These are phyloP conservation scores for Anhinga anhinga DNA, from an alignment of 2,113 vertebrate genomes.

Conservation along the genomic window DNA sequence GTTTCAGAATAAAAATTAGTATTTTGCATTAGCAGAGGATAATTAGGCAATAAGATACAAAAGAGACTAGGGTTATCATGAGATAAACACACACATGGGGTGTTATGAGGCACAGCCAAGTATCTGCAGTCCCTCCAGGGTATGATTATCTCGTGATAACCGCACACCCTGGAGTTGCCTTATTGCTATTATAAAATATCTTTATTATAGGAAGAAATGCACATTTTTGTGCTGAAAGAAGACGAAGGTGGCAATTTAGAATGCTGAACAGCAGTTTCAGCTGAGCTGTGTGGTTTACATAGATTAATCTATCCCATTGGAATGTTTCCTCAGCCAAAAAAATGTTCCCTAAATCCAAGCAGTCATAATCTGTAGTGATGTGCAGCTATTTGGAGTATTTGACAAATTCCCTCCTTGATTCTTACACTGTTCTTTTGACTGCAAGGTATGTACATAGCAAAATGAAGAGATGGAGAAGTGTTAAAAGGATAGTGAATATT, in stretches of 20 bases:
- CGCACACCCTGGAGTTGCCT: slow-evolving; percentile 81
- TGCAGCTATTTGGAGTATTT: slow-evolving; percentile 75
- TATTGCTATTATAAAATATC: slow-evolving; percentile 87
- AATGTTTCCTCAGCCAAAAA: slow-evolving; percentile 77
- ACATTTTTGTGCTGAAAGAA: slow-evolving; percentile 81
- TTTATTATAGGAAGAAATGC: slow-evolving; percentile 83
- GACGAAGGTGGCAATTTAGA: slow-evolving; percentile 78
- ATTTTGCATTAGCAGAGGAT: slow-evolving; percentile 81
- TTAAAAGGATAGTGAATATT: background rate
- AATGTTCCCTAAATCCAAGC: slow-evolving; percentile 76
- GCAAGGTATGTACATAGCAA: background rate
- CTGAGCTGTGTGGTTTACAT: slow-evolving; percentile 79
- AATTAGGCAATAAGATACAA: slow-evolving; percentile 85
- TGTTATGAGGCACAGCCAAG: slow-evolving; percentile 80
- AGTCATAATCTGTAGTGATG: slow-evolving; percentile 77
- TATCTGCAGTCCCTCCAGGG: slow-evolving; percentile 80
- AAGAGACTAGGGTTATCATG: slow-evolving; percentile 79
- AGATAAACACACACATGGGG: slow-evolving; percentile 83
- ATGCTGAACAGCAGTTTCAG: slow-evolving; percentile 76
- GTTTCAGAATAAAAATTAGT: slow-evolving; percentile 83
- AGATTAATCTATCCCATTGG: slow-evolving; percentile 82
- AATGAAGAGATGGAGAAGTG: background rate
- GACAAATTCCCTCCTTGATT: slow-evolving; percentile 71
- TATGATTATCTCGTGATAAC: slow-evolving; percentile 82
- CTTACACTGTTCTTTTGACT: slow-evolving; percentile 54